Base-by-base conservation (phyloP, 2,113 vertebrate species). In the Apus apus region DNA sequence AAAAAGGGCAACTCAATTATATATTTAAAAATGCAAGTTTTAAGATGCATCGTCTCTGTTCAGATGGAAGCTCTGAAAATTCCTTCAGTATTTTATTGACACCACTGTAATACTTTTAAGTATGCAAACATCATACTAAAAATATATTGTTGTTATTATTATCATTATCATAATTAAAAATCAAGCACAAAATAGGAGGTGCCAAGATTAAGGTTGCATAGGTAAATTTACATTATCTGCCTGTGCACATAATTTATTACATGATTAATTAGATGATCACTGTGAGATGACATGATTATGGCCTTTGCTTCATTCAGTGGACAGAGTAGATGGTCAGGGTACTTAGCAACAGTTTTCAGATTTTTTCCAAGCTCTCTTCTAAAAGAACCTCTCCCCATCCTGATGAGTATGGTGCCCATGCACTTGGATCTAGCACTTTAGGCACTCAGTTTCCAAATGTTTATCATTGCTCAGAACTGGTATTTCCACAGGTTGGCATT, bases 1-100 rank as follows among this genome's bases (percentile, higher is more conserved):
- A 48, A 93, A 97, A 97, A 65, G 61, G 89, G 22, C 19, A 76
- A 77, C 68, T 92, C 88, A 61, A 81, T 92, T 93, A 89, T 62
- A 78, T 74, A 90, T 96, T 93, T 65, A 60, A 95, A 82, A 74
- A 84, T 38, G 53, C 26, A 91, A 68, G 43, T 89, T 91, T 94
- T 93, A 90, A 84, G 90, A 61, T 71, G 58, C 36, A 51, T 92
- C 70, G 10, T 36, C 38, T 61, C 66, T 76, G 6, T 80, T 89
- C 65, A 83, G 57, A 78, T 74, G 65, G 92, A 90, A 89, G 2
- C 29, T 26, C 62, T 80, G 45, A 93, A 74, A 84, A 87, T 90
- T 71, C 66, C 57, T 79, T 94, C 48, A 77, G 13, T 6, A 61
- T 85, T 77, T 91, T 85, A 43, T 30, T 54, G 46, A 60, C 5